Conservation (phyloP, 2,113 vertebrate genomes). For the Engystomops pustulosus region DNA sequence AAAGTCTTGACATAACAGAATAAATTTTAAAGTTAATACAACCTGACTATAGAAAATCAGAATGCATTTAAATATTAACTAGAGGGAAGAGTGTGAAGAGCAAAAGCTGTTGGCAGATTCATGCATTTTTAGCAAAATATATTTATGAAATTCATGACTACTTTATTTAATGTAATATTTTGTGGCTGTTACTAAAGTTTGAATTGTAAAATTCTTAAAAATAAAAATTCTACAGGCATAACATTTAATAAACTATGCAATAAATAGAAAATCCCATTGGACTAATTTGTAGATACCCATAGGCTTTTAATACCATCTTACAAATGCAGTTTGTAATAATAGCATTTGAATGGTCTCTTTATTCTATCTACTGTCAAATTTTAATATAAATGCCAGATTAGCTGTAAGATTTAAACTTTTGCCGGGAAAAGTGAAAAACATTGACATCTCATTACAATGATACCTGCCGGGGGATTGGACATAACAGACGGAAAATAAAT, state of each 20-base stretch:
- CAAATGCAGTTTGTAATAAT: not conserved
- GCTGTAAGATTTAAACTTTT: too few relatives aligned
- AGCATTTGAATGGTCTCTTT: not conserved
- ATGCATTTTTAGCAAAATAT: constrained; percentile 47
- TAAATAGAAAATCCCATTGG: not conserved
- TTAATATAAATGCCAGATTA: too few relatives aligned
- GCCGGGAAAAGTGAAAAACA: too few relatives aligned
- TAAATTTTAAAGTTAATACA: constrained; percentile 62
- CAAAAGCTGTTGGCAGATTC: constrained; percentile 40
- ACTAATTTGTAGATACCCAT: constrained; percentile 1
- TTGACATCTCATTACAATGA: too few relatives aligned
- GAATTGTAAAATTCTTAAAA: constrained; percentile 43
- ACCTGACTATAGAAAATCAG: constrained; percentile 63
- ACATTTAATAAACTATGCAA: constrained; percentile 14
- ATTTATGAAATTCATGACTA: constrained; percentile 59
- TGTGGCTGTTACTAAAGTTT: constrained; percentile 49
- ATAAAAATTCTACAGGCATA: constrained; percentile 35
- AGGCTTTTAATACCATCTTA: not conserved
- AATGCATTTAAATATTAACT: constrained; percentile 67
- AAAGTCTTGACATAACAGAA: constrained; percentile 58
- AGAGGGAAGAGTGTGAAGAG: constrained; percentile 58
- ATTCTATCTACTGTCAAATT: too few relatives aligned
- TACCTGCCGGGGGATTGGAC: too few relatives aligned
- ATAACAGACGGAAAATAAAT: too few relatives aligned
- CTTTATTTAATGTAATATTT: constrained; percentile 49